Conservation (phyloP, 2,888 invertebrate species). For the Julus scanicus region DNA sequence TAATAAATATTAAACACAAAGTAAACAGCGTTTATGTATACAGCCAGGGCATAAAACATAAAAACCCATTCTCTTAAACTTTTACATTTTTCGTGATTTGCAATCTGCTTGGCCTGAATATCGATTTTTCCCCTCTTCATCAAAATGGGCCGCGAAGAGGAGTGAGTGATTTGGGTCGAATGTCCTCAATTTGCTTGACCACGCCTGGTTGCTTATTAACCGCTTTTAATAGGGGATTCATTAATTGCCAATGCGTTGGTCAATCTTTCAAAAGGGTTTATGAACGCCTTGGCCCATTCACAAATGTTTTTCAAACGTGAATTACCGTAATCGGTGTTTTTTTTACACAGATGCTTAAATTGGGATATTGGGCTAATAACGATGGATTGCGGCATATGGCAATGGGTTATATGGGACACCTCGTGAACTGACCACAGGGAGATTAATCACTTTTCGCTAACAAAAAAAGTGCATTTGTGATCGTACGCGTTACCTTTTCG, state of each 20-base stretch:
- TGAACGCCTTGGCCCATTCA: neutral
- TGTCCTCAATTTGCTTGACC: conserved; percentile 17
- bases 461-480: neutral
- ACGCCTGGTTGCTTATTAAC: neutral
- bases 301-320: neutral
- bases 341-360: neutral
- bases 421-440: conserved; percentile 26
- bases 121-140: neutral
- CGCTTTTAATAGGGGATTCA: neutral
- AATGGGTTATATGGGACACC: conserved; percentile 42
- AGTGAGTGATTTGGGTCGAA: conserved; percentile 24
- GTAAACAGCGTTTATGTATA: neutral
- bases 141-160: conserved; percentile 5
- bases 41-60: neutral
- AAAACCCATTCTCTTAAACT: neutral
- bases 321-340: conserved; percentile 15
- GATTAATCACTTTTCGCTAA: neutral
- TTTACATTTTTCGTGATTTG: neutral
- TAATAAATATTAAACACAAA: neutral
- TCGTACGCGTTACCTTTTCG: neutral
- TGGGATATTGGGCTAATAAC: conserved; percentile 29
- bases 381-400: neutral
- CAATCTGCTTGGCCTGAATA: conserved; percentile 26
- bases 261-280: neutral
- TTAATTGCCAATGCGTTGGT: conserved; percentile 1